Evolutionary conservation across 1,140 invertebrate species (phyloP).

Genomic region (Conopomorpha cramerella): DNA sequence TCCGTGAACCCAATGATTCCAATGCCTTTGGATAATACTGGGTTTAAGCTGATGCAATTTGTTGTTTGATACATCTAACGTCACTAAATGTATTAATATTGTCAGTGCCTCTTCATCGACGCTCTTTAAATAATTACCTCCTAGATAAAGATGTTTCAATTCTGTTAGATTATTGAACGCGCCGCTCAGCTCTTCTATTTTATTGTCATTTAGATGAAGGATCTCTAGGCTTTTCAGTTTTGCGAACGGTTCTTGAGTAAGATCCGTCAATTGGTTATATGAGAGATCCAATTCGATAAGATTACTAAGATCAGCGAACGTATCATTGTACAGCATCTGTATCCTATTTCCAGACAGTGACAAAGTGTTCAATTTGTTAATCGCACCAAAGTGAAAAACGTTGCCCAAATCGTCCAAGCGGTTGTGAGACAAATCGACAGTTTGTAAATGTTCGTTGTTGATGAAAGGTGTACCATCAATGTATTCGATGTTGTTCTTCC

Average conservation of each 20-base stretch:
- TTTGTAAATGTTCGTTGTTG: conserved; percentile 17
- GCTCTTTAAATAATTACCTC: conserved; percentile 27
- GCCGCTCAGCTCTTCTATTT: conserved; percentile 33
- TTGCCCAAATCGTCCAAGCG: conserved; percentile 20
- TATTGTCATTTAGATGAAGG: conserved; percentile 31
- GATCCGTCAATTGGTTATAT: conserved; percentile 23
- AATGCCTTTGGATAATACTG: conserved; percentile 29
- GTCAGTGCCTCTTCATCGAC: conserved; percentile 29
- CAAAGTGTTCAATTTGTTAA: conserved; percentile 20
- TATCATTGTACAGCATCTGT: conserved; percentile 17
- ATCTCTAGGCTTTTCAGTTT: conserved; percentile 29
- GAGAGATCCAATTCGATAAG: conserved; percentile 37
- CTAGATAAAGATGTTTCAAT: conserved; percentile 32
- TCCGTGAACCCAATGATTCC: conserved; percentile 28
- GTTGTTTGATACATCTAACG: conserved; percentile 38
- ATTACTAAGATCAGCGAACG: conserved; percentile 24
- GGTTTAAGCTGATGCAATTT: conserved; percentile 22
- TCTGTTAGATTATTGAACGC: conserved; percentile 29
- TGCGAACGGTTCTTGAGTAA: conserved; percentile 29
- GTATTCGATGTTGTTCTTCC: conserved; percentile 16
- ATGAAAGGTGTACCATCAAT: conserved; percentile 21
- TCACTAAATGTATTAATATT: conserved; percentile 35
- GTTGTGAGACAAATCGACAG: conserved; percentile 28
- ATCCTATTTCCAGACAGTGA: conserved; percentile 27
- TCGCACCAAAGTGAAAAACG: conserved; percentile 25